Conservation (phyloP, 2,888 invertebrate genomes). For the Abscondita cerata region DNA sequence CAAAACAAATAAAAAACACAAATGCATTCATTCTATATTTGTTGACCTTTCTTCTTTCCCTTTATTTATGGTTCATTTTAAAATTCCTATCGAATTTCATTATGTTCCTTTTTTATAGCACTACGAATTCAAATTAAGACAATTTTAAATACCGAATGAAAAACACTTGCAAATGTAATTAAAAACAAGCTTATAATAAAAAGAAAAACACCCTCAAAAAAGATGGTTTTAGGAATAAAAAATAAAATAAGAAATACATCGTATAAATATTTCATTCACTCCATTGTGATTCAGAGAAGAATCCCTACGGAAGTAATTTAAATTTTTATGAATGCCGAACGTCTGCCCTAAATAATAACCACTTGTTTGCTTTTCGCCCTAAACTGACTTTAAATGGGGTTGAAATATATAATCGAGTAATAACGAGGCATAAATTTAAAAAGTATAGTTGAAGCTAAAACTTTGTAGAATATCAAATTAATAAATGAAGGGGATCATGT, state of each 20-base stretch:
- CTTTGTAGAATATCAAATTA: slow-evolving; percentile 9
- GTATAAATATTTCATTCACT: slow-evolving; percentile 6
- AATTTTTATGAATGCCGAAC: slow-evolving; percentile 33
- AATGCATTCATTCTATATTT: slow-evolving; percentile 54
- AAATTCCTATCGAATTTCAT: background rate
- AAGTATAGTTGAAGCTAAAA: slow-evolving; percentile 10
- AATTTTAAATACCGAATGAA: background rate
- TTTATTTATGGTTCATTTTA: slow-evolving; percentile 32
- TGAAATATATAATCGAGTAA: slow-evolving; percentile 34
- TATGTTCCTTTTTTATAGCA: background rate
- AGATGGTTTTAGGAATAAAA: background rate
- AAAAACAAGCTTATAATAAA: background rate
- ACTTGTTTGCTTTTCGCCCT: slow-evolving; percentile 40
- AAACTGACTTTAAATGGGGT: slow-evolving; percentile 39
- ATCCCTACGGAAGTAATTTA: slow-evolving; percentile 27
- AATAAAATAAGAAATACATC: slow-evolving; percentile 3
- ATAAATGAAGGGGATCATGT: slow-evolving; percentile 6
- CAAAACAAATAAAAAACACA: slow-evolving; percentile 59
- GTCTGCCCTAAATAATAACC: slow-evolving; percentile 41
- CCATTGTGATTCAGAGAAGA: slow-evolving; percentile 8
- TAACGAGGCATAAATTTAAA: slow-evolving; percentile 31
- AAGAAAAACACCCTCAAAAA: background rate
- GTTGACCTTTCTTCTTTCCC: slow-evolving; percentile 40
- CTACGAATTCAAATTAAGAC: background rate
- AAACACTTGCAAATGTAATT: background rate